These are phyloP conservation scores for Drosophila watanabei DNA, from an alignment of 1,140 invertebrate genomes.

Conservation along the genomic window DNA sequence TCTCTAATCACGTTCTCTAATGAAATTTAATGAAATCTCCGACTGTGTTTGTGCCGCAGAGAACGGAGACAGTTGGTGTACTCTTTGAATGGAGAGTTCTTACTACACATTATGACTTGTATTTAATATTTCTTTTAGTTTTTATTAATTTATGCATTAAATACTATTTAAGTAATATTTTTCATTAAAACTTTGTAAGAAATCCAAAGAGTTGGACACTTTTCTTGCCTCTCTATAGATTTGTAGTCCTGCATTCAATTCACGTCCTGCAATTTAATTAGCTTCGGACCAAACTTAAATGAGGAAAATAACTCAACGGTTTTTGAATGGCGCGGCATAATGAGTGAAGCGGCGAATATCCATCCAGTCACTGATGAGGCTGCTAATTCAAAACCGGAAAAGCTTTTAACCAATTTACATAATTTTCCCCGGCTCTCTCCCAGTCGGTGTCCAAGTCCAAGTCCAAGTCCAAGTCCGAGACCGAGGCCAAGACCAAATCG, in stretches of 20 bases:
- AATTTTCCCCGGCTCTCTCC: conserved; percentile 65
- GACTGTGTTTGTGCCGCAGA: conserved; percentile 42
- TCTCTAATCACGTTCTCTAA: conserved; percentile 64
- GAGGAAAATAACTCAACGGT: conserved; percentile 42
- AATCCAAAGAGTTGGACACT: neutral
- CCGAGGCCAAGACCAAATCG: conserved; percentile 38
- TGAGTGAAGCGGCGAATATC: conserved; percentile 53
- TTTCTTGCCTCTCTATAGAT: conserved; percentile 8
- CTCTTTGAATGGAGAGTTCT: neutral
- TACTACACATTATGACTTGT: neutral
- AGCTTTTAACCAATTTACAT: conserved; percentile 84
- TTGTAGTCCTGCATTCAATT: conserved; percentile 21
- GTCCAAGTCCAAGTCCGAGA: conserved; percentile 3
- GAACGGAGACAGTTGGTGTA: neutral
- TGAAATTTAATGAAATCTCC: conserved; percentile 64
- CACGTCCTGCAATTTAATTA: conserved; percentile 46
- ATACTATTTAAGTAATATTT: neutral
- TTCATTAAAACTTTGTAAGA: neutral
- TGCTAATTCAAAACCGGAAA: conserved; percentile 84
- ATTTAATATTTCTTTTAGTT: neutral
- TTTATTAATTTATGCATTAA: neutral
- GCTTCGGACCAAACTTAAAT: conserved; percentile 46
- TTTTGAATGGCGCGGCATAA: conserved; percentile 61
- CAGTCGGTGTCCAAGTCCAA: conserved; percentile 13
- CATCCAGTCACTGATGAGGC: conserved; percentile 69